A percentile compares a stretch with the other conserved stretches of the same genome.
Conservation (phyloP, 2,888 invertebrate genomes). For the Coleophora deauratella region DNA sequence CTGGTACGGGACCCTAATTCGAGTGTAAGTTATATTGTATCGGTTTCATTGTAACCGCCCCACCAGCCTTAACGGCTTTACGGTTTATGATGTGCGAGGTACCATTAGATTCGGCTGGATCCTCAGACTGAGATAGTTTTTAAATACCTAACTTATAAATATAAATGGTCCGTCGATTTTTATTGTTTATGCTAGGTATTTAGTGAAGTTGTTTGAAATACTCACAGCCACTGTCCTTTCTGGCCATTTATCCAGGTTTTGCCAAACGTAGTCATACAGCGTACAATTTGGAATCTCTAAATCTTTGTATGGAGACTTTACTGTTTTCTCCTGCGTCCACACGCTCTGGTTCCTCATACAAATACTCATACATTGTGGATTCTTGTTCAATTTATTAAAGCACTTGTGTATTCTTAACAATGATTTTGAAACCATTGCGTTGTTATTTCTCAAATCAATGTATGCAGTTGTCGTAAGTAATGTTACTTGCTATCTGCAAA, state of each 20-base stretch:
- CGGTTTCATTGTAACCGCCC: no score
- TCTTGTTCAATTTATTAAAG: conserved; percentile 26
- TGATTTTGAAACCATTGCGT: conserved; percentile 30
- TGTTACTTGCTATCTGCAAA: no score
- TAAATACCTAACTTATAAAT: no score
- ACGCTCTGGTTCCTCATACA: conserved; percentile 34
- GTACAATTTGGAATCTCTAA: conserved; percentile 67
- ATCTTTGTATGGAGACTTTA: conserved; percentile 68
- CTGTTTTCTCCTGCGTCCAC: conserved; percentile 48
- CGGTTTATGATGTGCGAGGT: no score
- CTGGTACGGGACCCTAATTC: no score
- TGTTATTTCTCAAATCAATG: neutral
- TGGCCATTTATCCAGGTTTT: conserved; percentile 77
- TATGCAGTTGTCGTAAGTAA: no score
- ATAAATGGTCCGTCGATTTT: no score
- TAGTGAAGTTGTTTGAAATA: conserved; percentile 24
- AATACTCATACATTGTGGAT: conserved; percentile 26
- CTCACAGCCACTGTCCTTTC: conserved; percentile 77
- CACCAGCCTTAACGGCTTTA: no score
- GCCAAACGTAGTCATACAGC: conserved; percentile 77
- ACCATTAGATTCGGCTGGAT: no score
- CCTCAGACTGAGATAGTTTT: no score
- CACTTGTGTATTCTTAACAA: conserved; percentile 22
- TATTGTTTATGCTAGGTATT: no score
- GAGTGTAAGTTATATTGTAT: no score